Evolutionary conservation across 2,888 invertebrate species (phyloP), one percentile per base, ranked within the genome.

Genomic region (Molorchus minor): DNA sequence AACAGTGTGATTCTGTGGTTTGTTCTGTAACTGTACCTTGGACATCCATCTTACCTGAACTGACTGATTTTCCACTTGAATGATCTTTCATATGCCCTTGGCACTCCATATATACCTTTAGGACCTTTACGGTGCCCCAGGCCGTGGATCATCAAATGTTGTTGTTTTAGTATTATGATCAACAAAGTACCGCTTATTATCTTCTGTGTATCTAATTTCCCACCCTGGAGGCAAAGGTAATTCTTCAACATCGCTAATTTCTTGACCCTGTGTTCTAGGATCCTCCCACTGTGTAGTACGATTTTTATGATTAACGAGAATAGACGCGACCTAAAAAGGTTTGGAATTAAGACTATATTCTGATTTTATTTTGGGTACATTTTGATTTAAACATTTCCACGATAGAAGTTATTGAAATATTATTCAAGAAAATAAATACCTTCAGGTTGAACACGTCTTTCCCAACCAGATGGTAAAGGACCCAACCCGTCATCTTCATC

Each of bases 231-330:
- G 97, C 65, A 98, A 81, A 0, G 96, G 93, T 17, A 94, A 90
- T 47, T 90, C 89, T 46, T 78, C 75, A 25, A 94, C 89, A 45
- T 90, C 88, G 65, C 90, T 87, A 47, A 88, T 85, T 70, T 92
- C 91, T 74, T 85, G 88, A 79, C 97, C 98, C 83, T 98, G 98
- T 0, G 98, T 98, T 71, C 99, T 85, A 0, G 99, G 99, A 84
- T 99, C 99, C 81, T 99, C 98, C 99, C 99, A 99, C 80, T 99
- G 98, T 1, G 98, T 99, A 40, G 98, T 99, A 80, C 97, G 88
- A 83, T 98, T 99, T 62, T 96, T 95, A 81, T 99, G 99, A 84
- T 99, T 99, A 33, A 99, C 98, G 83, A 94, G 12, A 99, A 84
- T 99, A 99, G 53, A 93, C 91, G 60, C 96, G 86, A 54, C 95